A percentile compares a stretch with the other conserved stretches of the same genome.
These are phyloP conservation scores for Gymnobelideus leadbeateri DNA, from an alignment of 2,113 vertebrate genomes.

Conservation along the genomic window DNA sequence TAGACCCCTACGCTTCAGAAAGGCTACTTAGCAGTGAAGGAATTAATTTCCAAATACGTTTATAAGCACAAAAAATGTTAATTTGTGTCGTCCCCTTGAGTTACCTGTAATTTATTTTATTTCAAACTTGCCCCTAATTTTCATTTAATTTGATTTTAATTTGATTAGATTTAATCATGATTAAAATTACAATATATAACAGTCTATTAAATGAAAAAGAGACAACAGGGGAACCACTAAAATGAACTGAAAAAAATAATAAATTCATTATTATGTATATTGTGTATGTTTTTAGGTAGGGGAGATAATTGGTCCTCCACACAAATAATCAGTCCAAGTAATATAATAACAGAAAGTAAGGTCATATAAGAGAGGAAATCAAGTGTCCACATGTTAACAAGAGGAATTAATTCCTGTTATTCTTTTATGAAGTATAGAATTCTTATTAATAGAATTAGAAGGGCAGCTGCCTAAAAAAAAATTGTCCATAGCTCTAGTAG, in stretches of 20 bases:
- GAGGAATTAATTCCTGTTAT: background rate
- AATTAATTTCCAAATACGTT: background rate
- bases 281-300: background rate
- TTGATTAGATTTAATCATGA: constrained; percentile 21
- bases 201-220: background rate
- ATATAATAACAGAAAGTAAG: background rate
- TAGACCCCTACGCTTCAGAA: background rate
- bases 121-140: constrained; percentile 27
- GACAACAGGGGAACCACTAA: background rate
- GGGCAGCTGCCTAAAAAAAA: background rate
- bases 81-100: background rate
- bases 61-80: background rate
- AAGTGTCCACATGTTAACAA: background rate
- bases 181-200: background rate
- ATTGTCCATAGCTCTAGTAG: background rate
- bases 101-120: background rate
- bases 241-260: background rate
- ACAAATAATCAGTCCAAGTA: background rate
- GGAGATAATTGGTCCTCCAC: background rate
- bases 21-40: background rate
- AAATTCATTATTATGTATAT: background rate
- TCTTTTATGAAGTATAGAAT: background rate
- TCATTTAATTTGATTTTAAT: constrained; percentile 13
- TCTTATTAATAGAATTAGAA: background rate
- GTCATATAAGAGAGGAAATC: background rate